phyloP scores from a whole-genome alignment of 2,113 vertebrate genomes.

The Pandion haliaetus region DNA sequence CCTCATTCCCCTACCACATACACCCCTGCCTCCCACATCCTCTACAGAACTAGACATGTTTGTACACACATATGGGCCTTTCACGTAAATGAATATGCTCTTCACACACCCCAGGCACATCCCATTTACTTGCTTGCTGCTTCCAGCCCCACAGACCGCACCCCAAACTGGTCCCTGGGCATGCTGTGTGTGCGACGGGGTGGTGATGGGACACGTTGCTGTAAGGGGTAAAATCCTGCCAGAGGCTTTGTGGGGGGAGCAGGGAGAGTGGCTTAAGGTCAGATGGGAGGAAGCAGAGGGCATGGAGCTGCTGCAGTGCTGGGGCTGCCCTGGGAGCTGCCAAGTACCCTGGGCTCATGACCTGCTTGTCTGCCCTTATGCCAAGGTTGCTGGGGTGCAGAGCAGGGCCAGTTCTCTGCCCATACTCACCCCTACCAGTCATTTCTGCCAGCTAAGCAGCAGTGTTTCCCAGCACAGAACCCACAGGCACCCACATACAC shows the following conservation, averaged over 20 bases:
- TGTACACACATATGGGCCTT: background rate
- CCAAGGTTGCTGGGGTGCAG: rapidly evolving
- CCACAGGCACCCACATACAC: background rate
- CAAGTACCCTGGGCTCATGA: rapidly evolving
- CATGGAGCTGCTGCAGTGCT: rapidly evolving
- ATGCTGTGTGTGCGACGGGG: background rate
- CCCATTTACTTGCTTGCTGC: background rate
- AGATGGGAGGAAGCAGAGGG: background rate
- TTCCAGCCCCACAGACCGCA: rapidly evolving
- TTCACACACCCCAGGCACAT: background rate
- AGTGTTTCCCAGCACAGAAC: background rate
- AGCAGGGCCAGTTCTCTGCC: background rate
- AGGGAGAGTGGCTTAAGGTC: rapidly evolving
- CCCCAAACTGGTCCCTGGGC: background rate
- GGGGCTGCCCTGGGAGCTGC: background rate
- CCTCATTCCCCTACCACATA: background rate
- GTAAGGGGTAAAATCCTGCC: background rate
- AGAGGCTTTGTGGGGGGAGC: background rate
- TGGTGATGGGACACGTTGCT: rapidly evolving
- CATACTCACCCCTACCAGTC: rapidly evolving
- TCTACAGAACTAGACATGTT: background rate
- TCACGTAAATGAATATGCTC: background rate
- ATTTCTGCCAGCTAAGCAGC: background rate
- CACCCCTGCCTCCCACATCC: background rate
- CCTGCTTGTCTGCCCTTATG: rapidly evolving